These are phyloP conservation scores for human (Homo sapiens) DNA, from an alignment of 2,113 vertebrate species.

Conservation along the genomic window GRCh38 chr7:134677501-134678000, in stretches of 20 bases:
- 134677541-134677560: background rate
- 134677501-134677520: background rate
- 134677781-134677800: background rate
- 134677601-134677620: background rate
- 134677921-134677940: background rate
- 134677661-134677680: background rate
- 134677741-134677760: background rate
- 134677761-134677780: background rate
- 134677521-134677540: background rate
- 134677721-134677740: background rate
- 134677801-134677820: background rate
- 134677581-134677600: background rate
- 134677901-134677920: background rate
- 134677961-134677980: slow-evolving; percentile 18
- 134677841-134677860: background rate
- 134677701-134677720: background rate
- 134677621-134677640: background rate
- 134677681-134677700: background rate
- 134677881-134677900: background rate
- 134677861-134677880: background rate
- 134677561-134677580: background rate
- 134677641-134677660: background rate
- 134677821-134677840: background rate
- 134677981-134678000: background rate
- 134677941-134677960: background rate